Base-by-base conservation (phyloP, 2,113 vertebrate genomes). In the Todiramphus saurophagus region DNA sequence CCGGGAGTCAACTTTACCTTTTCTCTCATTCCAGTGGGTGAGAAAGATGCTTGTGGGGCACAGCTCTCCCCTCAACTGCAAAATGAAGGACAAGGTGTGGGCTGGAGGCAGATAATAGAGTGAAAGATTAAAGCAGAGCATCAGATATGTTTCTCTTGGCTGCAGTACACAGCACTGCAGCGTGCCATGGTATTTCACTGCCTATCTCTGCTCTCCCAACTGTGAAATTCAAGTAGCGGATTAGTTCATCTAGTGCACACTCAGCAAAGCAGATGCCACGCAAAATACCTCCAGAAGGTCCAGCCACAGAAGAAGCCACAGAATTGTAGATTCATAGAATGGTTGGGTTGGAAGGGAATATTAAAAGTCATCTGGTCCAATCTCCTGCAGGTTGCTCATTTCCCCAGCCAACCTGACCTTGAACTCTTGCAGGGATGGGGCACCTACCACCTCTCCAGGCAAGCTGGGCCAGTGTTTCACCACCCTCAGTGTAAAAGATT, bases 121-220 rank as follows among this genome's bases (percentile, higher is more conserved):
- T 7, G 4, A 80, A 62, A 28, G 10, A 16, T 23, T 39, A 30
- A 58, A 77, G 15, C 10, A 77, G 41, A 66, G 56, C 37, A 41
- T 41, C 58, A 28, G 21, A 21, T 1, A 1, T 2, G 12, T 41
- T 73, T 74, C 33, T 77, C 20, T 9, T 2, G 20, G 56, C 41
- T 8, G 4, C 83, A 60, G 39, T 2, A 28, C 44, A 5, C 28
- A 68, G 27, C 37, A 31, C 33, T 5, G 5, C 64, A 31, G 44
- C 44, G 1, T 3, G 4, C 20, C 25, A 0, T 1, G 27, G 12
- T n/a, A 19, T 23, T 74, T 77, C 15, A 2, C 23, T 66, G 80
- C 81, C 67, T 9, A 2, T 35, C 41, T 46, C 58, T 67, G 41
- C 43, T 62, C 33, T 16, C 53, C 28, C 44, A 18, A 3, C 35